Conservation (phyloP, 2,113 vertebrate species). For the Aptenodytes patagonicus region DNA sequence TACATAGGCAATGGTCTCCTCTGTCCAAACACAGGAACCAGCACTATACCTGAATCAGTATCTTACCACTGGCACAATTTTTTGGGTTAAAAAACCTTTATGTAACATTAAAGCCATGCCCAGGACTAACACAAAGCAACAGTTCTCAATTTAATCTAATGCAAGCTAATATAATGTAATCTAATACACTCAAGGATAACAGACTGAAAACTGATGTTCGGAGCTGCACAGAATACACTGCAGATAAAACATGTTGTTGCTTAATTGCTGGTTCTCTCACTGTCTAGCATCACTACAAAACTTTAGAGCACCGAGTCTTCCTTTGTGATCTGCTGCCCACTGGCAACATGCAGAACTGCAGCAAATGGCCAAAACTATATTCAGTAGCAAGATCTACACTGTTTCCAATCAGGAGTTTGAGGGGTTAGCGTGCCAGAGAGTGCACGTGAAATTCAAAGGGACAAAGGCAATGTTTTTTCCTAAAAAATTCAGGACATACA, state of each 20-base stretch:
- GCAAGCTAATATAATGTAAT: neutral
- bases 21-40: neutral
- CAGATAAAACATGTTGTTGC: neutral
- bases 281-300: neutral
- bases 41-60: neutral
- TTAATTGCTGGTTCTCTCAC: neutral
- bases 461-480: neutral
- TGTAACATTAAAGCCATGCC: neutral
- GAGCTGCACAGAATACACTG: neutral
- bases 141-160: neutral
- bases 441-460: neutral
- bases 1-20: neutral
- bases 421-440: neutral
- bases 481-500: neutral
- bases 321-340: neutral
- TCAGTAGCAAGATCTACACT: neutral
- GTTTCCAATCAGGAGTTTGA: neutral
- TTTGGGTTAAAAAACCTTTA: neutral
- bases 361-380: neutral
- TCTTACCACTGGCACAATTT: neutral
- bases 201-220: constrained; percentile 2
- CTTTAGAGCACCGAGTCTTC: neutral
- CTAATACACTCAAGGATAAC: neutral
- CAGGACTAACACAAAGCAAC: neutral
- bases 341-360: neutral